These are phyloP conservation scores for Pelecanus crispus DNA, from an alignment of 2,113 vertebrate species.

Conservation along the genomic window DNA sequence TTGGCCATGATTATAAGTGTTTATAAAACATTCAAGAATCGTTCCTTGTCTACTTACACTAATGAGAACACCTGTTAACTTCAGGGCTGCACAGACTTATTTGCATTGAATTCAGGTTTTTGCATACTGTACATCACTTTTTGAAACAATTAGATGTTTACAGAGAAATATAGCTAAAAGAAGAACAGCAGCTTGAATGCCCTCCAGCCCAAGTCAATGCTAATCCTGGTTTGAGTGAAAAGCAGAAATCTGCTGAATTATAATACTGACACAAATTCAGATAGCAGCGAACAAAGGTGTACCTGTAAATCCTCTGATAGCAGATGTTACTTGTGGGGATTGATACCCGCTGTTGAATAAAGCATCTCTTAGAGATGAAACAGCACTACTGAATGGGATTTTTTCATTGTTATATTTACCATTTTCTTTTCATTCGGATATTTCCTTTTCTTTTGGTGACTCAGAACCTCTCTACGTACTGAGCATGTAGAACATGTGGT, in stretches of 20 bases:
- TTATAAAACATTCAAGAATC: constrained; percentile 78
- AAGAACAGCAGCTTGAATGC: constrained; percentile 75
- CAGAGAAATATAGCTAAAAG: constrained; percentile 75
- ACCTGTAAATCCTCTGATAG: constrained; percentile 55
- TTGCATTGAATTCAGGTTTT: constrained; percentile 76
- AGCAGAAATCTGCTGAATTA: constrained; percentile 69
- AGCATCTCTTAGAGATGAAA: constrained; percentile 39
- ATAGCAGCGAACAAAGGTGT: constrained; percentile 61
- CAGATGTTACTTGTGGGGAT: constrained; percentile 50
- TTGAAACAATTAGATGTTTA: constrained; percentile 77
- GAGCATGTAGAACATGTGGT: background rate
- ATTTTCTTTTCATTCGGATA: background rate
- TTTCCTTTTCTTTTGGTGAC: background rate
- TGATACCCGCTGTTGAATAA: constrained; percentile 34
- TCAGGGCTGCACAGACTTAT: constrained; percentile 68
- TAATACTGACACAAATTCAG: constrained; percentile 48
- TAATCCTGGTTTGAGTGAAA: constrained; percentile 68
- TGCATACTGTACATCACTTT: constrained; percentile 74
- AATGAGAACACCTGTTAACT: constrained; percentile 82
- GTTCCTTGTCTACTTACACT: constrained; percentile 78
- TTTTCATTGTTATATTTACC: background rate
- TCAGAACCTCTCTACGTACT: background rate
- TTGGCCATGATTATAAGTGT: constrained; percentile 73
- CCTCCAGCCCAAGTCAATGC: constrained; percentile 66
- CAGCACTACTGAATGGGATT: background rate